phyloP scores from a whole-genome alignment of 1,140 invertebrate genomes.

The Aphis gossypii region DNA sequence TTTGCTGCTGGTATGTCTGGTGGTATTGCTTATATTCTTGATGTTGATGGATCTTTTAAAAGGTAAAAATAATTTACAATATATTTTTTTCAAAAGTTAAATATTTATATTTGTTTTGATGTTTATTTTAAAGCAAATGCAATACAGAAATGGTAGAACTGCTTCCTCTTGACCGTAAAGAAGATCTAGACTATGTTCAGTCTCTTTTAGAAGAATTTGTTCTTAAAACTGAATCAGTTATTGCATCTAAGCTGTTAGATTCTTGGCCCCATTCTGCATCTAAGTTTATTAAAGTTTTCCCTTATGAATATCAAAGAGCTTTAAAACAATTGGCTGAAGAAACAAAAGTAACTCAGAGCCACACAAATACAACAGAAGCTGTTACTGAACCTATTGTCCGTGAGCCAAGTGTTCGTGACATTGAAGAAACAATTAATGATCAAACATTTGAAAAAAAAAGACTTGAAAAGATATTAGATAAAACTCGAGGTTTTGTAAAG shows the following conservation, averaged over 20 bases:
- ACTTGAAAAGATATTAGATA: slow-evolving; percentile 84
- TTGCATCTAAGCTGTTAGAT: slow-evolving; percentile 81
- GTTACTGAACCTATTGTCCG: slow-evolving; percentile 67
- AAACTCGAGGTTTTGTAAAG: slow-evolving; percentile 94
- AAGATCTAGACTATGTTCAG: slow-evolving; percentile 85
- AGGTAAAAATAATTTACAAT: slow-evolving; percentile 64
- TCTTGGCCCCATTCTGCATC: slow-evolving; percentile 82
- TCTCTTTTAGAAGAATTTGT: slow-evolving; percentile 85
- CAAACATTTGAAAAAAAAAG: slow-evolving; percentile 78
- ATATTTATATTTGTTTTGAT: slow-evolving; percentile 62
- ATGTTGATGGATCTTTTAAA: slow-evolving; percentile 84
- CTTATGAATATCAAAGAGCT: slow-evolving; percentile 94
- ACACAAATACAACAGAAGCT: slow-evolving; percentile 63
- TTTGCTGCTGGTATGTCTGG: slow-evolving; percentile 99
- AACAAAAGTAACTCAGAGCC: slow-evolving; percentile 63
- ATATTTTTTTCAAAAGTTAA: not conserved
- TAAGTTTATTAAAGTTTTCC: slow-evolving; percentile 96
- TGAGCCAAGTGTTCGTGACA: slow-evolving; percentile 75
- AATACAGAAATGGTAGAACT: slow-evolving; percentile 92
- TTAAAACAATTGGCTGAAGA: slow-evolving; percentile 78
- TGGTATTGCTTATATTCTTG: slow-evolving; percentile 95
- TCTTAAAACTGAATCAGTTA: slow-evolving; percentile 86
- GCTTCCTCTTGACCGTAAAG: slow-evolving; percentile 76
- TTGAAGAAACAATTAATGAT: slow-evolving; percentile 86
- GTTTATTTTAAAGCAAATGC: slow-evolving; percentile 74